Evolutionary conservation across 2,113 vertebrate species (phyloP).

Genomic region (Heliornis fulica): DNA sequence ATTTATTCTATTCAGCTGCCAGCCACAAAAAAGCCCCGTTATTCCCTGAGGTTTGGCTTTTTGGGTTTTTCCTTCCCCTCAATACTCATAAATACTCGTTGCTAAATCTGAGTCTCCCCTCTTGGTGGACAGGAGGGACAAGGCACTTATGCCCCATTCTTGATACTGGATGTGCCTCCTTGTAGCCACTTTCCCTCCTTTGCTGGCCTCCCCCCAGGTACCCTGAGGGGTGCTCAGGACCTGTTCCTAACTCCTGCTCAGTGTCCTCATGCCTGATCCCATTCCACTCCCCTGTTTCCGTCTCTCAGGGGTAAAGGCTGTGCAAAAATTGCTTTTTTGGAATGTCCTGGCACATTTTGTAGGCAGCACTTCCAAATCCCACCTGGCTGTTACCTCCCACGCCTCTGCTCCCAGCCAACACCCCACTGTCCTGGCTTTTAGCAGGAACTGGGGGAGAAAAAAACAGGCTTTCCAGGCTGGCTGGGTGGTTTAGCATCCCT

Average conservation of each 20-base stretch:
- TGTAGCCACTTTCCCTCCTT: background rate
- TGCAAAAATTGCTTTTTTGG: background rate
- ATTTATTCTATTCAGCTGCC: slow-evolving; percentile 41
- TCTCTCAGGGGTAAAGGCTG: background rate
- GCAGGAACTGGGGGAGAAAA: background rate
- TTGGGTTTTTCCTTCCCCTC: background rate
- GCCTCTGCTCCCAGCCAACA: background rate
- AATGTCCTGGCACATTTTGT: background rate
- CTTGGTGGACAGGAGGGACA: background rate
- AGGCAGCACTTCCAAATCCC: background rate
- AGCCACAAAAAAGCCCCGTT: slow-evolving; percentile 4
- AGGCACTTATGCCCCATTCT: background rate
- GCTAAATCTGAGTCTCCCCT: slow-evolving; percentile 6
- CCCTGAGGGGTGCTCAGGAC: background rate
- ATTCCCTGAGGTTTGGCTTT: slow-evolving; percentile 37
- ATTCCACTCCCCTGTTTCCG: background rate
- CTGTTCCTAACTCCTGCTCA: background rate
- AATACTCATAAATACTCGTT: slow-evolving; percentile 35
- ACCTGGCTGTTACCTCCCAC: background rate
- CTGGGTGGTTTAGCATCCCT: background rate
- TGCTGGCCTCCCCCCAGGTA: background rate
- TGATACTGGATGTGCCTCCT: background rate
- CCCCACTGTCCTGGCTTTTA: background rate
- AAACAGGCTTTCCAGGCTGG: background rate
- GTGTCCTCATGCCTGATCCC: background rate